Evolutionary conservation across 2,797 vertebrate genomes (phyloP).

Genomic region (Rhabdomys pumilio): DNA sequence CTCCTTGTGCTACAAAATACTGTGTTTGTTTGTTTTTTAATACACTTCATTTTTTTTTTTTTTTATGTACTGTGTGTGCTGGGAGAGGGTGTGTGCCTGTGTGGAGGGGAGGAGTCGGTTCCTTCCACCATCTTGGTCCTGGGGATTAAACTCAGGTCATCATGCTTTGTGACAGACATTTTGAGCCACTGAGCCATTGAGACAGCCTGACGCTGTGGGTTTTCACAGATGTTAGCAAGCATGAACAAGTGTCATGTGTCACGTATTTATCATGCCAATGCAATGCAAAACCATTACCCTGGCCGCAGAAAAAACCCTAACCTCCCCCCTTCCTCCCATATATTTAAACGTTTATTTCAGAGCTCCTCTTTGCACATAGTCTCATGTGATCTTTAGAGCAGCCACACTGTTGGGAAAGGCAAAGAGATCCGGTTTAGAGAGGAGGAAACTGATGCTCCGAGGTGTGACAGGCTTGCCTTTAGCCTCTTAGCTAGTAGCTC

Average conservation of each 20-base stretch:
- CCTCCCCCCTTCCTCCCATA: background rate
- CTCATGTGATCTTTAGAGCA: background rate
- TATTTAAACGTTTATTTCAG: conserved; percentile 11
- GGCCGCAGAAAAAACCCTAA: background rate
- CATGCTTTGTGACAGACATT: background rate
- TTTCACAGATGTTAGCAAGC: background rate
- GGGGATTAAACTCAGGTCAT: background rate
- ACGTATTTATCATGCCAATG: background rate
- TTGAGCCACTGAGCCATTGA: background rate
- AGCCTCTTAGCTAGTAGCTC: background rate
- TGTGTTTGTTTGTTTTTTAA: background rate
- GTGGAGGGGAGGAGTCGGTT: background rate
- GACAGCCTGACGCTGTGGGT: background rate
- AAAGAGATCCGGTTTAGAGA: background rate
- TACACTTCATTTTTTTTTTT: background rate
- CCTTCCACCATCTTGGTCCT: background rate
- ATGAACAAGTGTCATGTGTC: background rate
- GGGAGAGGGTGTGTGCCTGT: too few relatives aligned
- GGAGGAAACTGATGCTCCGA: background rate
- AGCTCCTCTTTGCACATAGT: background rate
- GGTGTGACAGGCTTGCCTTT: background rate
- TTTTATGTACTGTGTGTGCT: background rate
- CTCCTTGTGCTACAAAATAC: background rate
- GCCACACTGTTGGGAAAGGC: background rate
- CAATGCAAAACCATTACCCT: background rate